Conservation (phyloP, 1,140 invertebrate genomes). For the Pinna nobilis region DNA sequence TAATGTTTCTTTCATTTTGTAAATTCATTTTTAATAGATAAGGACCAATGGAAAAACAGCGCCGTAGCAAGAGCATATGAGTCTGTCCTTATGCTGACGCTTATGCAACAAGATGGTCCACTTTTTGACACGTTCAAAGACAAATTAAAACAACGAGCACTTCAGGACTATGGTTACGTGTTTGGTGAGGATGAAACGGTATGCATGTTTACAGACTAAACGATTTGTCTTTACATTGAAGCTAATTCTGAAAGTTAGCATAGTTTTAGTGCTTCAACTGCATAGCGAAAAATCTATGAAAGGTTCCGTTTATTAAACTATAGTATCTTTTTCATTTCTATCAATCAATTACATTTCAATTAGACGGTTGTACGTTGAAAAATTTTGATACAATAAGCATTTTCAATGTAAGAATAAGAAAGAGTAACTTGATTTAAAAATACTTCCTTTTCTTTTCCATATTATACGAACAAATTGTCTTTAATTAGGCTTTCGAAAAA, state of each 20-base stretch:
- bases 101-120: slow-evolving; percentile 3
- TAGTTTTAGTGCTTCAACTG: too few relatives aligned
- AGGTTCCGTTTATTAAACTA: too few relatives aligned
- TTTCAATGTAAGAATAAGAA: too few relatives aligned
- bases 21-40: not conserved
- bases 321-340: too few relatives aligned
- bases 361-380: too few relatives aligned
- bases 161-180: slow-evolving; percentile 4
- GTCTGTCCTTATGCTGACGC: slow-evolving; percentile 23
- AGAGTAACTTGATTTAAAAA: too few relatives aligned
- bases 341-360: too few relatives aligned
- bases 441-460: too few relatives aligned
- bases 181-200: slow-evolving; percentile 17
- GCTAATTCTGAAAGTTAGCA: not conserved
- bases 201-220: not conserved
- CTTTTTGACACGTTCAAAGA: not conserved
- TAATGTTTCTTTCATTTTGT: not conserved
- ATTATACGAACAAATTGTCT: too few relatives aligned
- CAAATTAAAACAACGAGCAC: slow-evolving; percentile 10
- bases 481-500: too few relatives aligned
- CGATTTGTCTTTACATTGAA: not conserved
- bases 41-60: slow-evolving; percentile 7
- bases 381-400: too few relatives aligned
- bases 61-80: slow-evolving; percentile 22
- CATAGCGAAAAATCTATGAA: too few relatives aligned